phyloP scores from a whole-genome alignment of 2,888 invertebrate species.

The Drosophila prolongata region DNA sequence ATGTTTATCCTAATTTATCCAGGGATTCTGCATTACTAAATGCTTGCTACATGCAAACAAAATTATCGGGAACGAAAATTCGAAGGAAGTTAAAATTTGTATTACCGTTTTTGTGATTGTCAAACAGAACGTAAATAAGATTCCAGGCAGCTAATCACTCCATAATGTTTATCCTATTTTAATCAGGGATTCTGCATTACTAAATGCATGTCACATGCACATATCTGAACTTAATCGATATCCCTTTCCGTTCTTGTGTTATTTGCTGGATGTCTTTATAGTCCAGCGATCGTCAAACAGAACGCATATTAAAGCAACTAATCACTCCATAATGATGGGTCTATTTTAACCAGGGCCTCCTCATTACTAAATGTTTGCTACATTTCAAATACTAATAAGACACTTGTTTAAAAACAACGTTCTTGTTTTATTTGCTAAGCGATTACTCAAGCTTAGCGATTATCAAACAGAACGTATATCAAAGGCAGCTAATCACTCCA shows the following conservation, averaged over 20 bases:
- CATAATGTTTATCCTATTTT: constrained; percentile 40
- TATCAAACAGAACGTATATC: constrained; percentile 82
- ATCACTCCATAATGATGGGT: constrained; percentile 53
- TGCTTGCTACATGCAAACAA: constrained; percentile 16
- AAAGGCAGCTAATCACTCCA: constrained; percentile 51
- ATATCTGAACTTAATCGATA: neutral
- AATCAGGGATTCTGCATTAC: constrained; percentile 34
- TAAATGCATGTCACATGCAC: constrained; percentile 23
- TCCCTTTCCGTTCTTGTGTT: constrained; percentile 58
- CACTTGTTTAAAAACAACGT: constrained; percentile 42
- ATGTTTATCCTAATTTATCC: constrained; percentile 28
- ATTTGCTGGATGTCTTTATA: constrained; percentile 1
- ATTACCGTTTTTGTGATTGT: constrained; percentile 48
- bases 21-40: constrained; percentile 39
- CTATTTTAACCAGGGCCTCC: constrained; percentile 7
- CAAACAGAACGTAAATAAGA: constrained; percentile 82
- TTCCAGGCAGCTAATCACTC: constrained; percentile 34
- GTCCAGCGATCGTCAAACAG: constrained; percentile 77
- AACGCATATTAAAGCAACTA: constrained; percentile 71
- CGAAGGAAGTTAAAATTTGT: too few species aligned
- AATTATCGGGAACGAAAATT: neutral
- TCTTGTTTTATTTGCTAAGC: constrained; percentile 81
- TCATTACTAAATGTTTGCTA: constrained; percentile 25
- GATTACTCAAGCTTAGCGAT: constrained; percentile 68
- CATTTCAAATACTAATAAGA: neutral